These are phyloP conservation scores for Anhinga rufa DNA, from an alignment of 2,113 vertebrate genomes.

Conservation along the genomic window DNA sequence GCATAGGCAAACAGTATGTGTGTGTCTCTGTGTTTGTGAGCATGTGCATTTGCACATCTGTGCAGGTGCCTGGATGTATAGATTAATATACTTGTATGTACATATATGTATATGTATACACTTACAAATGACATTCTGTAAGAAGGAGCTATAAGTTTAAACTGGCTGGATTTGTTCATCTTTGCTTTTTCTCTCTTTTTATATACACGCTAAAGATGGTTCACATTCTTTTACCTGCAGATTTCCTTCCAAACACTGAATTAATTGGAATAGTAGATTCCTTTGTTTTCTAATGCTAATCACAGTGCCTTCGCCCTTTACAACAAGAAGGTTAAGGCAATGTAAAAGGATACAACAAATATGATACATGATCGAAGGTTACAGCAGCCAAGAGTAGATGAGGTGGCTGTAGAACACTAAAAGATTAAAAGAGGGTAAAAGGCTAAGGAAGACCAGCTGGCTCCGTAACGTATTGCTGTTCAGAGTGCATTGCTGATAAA, in stretches of 20 bases:
- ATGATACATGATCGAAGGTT: not conserved
- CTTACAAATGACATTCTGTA: not conserved
- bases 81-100: not conserved
- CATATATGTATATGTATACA: not conserved
- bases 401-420: not conserved
- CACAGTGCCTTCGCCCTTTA: not conserved
- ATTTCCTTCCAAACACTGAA: not conserved
- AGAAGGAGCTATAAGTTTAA: not conserved
- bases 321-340: not conserved
- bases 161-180: not conserved
- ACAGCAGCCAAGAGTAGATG: not conserved
- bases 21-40: not conserved
- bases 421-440: slow-evolving; percentile 42
- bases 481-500: slow-evolving; percentile 5
- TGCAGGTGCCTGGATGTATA: not conserved
- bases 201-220: not conserved
- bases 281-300: not conserved
- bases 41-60: not conserved
- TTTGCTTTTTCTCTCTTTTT: not conserved
- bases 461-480: not conserved
- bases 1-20: fast-evolving
- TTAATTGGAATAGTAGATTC: not conserved
- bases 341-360: not conserved
- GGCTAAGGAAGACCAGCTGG: not conserved
- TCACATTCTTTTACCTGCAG: not conserved